These are phyloP conservation scores for Zygothrica quintamaculata DNA, from an alignment of 2,888 invertebrate species.

Conservation along the genomic window DNA sequence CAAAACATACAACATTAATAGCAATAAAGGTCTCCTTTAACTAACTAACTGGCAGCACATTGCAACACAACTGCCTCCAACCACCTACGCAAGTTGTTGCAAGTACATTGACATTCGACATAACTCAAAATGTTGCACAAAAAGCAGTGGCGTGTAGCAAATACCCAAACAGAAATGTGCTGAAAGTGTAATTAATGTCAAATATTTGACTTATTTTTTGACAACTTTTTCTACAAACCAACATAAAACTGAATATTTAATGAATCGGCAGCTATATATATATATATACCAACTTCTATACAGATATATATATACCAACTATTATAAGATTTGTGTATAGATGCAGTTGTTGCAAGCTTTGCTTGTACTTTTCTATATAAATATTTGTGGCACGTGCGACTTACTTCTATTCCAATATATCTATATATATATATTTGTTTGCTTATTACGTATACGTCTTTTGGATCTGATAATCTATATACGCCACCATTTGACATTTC, in stretches of 20 bases:
- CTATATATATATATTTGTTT: neutral
- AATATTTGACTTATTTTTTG: slow-evolving; percentile 30
- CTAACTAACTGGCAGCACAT: slow-evolving; percentile 52
- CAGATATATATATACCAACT: too few relatives aligned
- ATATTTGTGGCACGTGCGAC: slow-evolving; percentile 27
- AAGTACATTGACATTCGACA: slow-evolving; percentile 78
- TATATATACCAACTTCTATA: too few relatives aligned
- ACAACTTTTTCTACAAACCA: neutral
- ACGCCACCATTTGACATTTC: slow-evolving; percentile 65
- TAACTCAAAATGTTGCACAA: slow-evolving; percentile 75
- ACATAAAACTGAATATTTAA: neutral
- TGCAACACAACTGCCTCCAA: neutral
- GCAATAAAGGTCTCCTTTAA: slow-evolving; percentile 54
- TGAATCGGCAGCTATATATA: too few relatives aligned
- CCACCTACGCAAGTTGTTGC: slow-evolving; percentile 37
- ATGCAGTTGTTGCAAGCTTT: too few relatives aligned
- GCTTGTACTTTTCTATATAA: too few relatives aligned
- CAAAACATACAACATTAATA: slow-evolving; percentile 31
- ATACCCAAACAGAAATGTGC: slow-evolving; percentile 30
- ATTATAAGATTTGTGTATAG: too few relatives aligned
- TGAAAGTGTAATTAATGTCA: slow-evolving; percentile 42
- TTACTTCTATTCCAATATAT: too few relatives aligned
- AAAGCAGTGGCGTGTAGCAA: slow-evolving; percentile 69
- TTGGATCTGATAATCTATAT: slow-evolving; percentile 32
- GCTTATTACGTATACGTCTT: slow-evolving; percentile 15